Base-by-base conservation (phyloP, 2,797 vertebrate species). In the Sebastes reedi region DNA sequence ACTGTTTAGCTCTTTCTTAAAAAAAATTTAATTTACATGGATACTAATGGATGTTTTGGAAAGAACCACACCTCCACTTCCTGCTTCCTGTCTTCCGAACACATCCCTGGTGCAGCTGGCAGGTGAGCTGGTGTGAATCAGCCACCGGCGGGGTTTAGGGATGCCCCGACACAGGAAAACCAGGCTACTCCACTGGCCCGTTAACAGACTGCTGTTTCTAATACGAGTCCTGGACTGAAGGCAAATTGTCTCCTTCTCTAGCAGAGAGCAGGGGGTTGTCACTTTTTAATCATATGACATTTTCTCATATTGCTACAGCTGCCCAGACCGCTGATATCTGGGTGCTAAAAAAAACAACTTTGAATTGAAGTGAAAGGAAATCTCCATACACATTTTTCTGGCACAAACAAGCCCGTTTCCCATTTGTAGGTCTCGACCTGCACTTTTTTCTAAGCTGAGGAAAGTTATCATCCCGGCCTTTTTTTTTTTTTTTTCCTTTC, bases 111-210 rank as follows among this genome's bases (percentile, higher is more conserved):
- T 65, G 76, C 71, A 52, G 52, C 83, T 34, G 79, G 67, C 77
- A 88, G 80, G 81, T 91, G 90, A 89, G 88, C 87, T 84, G 87
- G 89, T 91, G 71, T 91, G 14, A 90, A 50, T 42, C 14, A 3
- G 79, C 89, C 89, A 85, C 89, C 79, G 4, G 70, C 13, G 10
- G 75, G 72, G 77, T 77, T 82, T 34, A 91, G 92, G 83, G 87
- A 95, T 95, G 94, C 84, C 90, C 88, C 91, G 69, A 74, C 91
- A 87, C 86, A 87, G 88, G 84, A 94, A 87, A 88, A 89, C 84
- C 83, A 92, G 87, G 85, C 82, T 92, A 18, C 87, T 89, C 36
- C 75, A 85, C 59, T 86, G 88, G 93, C 83, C 91, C 75, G 36
- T 56, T 4, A 55, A 84, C 79, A 92, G 88, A 91, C 90, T 89